These are phyloP conservation scores for Rutpela maculata DNA, from an alignment of 2,888 invertebrate genomes.

Conservation along the genomic window DNA sequence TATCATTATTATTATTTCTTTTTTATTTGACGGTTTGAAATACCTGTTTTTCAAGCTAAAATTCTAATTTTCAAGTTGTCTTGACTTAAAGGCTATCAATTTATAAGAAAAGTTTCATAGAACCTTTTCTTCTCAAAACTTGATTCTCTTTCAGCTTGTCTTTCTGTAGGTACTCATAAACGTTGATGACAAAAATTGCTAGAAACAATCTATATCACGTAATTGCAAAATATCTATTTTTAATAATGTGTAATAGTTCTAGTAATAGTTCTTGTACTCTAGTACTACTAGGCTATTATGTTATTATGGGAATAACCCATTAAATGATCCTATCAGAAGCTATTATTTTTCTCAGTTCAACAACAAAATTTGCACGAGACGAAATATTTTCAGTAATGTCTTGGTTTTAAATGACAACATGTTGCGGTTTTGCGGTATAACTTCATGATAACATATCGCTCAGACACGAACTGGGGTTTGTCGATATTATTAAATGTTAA, in stretches of 20 bases:
- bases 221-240: background rate
- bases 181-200: background rate
- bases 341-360: slow-evolving; percentile 10
- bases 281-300: background rate
- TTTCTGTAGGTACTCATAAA: background rate
- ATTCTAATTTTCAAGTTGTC: too few species aligned
- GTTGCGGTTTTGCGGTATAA: slow-evolving; percentile 29
- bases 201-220: background rate
- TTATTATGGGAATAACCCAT: background rate
- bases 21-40: too few species aligned
- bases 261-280: background rate
- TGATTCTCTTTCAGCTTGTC: too few species aligned
- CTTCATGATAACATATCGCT: slow-evolving; percentile 16
- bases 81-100: too few species aligned
- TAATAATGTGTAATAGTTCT: background rate
- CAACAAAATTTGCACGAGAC: slow-evolving; percentile 17
- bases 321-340: background rate
- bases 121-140: too few species aligned
- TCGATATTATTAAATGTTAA: slow-evolving; percentile 28
- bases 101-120: too few species aligned
- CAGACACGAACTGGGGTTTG: slow-evolving; percentile 22
- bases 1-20: too few species aligned
- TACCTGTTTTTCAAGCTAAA: too few species aligned
- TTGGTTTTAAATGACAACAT: slow-evolving; percentile 36
- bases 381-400: slow-evolving; percentile 17